phyloP scores from a whole-genome alignment of 2,888 invertebrate genomes.

The Andricus quercusramuli region DNA sequence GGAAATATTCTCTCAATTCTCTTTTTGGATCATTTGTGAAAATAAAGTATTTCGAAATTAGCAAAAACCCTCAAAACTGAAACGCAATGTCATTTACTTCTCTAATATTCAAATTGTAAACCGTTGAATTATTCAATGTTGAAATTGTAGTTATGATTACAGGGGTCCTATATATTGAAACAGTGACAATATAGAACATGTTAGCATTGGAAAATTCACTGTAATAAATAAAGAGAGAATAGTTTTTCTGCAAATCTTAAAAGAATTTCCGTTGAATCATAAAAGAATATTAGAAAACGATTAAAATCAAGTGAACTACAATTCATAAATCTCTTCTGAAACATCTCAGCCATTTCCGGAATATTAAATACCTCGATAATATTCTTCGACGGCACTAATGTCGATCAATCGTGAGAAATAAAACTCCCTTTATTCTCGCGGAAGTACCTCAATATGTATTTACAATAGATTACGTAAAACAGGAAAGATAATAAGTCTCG shows the following conservation, averaged over 20 bases:
- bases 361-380: neutral
- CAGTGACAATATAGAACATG: too few relatives aligned
- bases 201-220: too few relatives aligned
- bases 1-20: neutral
- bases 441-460: neutral
- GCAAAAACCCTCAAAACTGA: too few relatives aligned
- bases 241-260: too few relatives aligned
- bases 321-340: neutral
- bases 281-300: neutral
- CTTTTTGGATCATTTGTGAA: neutral
- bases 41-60: too few relatives aligned
- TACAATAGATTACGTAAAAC: neutral
- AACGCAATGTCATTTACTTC: too few relatives aligned
- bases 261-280: too few relatives aligned
- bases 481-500: neutral
- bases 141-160: too few relatives aligned
- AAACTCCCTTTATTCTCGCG: neutral
- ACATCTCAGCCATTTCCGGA: neutral
- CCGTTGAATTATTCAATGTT: too few relatives aligned
- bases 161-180: too few relatives aligned
- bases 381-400: neutral
- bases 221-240: too few relatives aligned
- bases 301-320: neutral
- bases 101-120: too few relatives aligned
- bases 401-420: conserved; percentile 11